A percentile compares a stretch with the other conserved stretches of the same genome.
phyloP scores from a whole-genome alignment of 2,797 vertebrate genomes.

The Tragopan temminckii region DNA sequence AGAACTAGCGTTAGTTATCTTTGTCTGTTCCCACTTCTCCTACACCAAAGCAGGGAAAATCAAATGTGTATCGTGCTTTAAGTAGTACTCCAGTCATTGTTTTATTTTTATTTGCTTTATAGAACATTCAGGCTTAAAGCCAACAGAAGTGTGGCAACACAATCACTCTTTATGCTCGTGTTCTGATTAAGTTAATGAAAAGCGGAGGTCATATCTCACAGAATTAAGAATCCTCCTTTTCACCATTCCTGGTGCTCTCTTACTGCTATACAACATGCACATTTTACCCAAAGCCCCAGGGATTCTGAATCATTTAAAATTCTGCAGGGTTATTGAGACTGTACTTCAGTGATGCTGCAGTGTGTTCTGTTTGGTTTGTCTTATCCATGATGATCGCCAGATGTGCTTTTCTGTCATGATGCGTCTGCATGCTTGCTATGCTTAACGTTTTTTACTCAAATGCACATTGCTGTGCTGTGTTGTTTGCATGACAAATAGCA shows the following conservation, averaged over 20 bases:
- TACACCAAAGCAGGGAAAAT: constrained; percentile 51
- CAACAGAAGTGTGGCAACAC: not conserved
- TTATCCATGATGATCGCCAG: not conserved
- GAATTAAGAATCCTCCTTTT: not conserved
- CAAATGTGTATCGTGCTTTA: constrained; percentile 57
- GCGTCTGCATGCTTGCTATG: constrained; percentile 55
- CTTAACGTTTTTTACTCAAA: constrained; percentile 43
- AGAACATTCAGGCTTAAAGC: not conserved
- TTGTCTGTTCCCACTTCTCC: constrained; percentile 20
- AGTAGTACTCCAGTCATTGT: not conserved
- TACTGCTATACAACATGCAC: not conserved
- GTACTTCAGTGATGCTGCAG: not conserved
- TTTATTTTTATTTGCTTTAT: constrained; percentile 37
- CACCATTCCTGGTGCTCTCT: not conserved
- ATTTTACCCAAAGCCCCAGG: not conserved
- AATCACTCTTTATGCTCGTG: not conserved
- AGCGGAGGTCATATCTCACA: not conserved
- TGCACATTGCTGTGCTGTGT: not conserved
- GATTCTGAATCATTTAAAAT: not conserved
- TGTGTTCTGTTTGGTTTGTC: constrained; percentile 17
- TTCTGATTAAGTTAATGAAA: not conserved
- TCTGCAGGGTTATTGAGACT: not conserved
- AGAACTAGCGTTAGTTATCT: constrained; percentile 28
- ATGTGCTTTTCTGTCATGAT: constrained; percentile 32
- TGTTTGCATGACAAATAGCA: constrained; percentile 61